A percentile compares a stretch with the other conserved stretches of the same genome.
phyloP scores from a whole-genome alignment of 2,113 vertebrate species.

The Austrofundulus limnaeus region DNA sequence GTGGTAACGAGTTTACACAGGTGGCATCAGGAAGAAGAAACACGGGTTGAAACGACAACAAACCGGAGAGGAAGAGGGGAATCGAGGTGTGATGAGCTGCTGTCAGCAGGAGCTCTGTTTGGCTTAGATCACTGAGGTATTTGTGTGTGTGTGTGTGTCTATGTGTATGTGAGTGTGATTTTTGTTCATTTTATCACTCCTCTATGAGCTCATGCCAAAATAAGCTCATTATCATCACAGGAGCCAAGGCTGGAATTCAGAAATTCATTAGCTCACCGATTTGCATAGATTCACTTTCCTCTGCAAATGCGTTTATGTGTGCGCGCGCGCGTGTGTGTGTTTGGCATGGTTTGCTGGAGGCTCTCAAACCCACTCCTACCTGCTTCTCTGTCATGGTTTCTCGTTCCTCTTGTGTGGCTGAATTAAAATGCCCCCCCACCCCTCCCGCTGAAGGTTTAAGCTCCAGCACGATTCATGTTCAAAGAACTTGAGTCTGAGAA shows the following conservation, averaged over 20 bases:
- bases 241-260: constrained; percentile 63
- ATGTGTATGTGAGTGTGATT: constrained; percentile 34
- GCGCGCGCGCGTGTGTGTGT: constrained; percentile 23
- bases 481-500: constrained; percentile 61
- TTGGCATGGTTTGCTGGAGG: constrained; percentile 50
- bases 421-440: constrained; percentile 58
- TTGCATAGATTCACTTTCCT: constrained; percentile 54
- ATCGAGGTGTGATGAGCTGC: constrained; percentile 54
- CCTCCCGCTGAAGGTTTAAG: constrained; percentile 58
- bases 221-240: constrained; percentile 74
- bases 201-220: constrained; percentile 69
- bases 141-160: constrained; percentile 5
- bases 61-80: constrained; percentile 22
- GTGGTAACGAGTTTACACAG: constrained; percentile 40
- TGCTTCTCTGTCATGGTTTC: constrained; percentile 57
- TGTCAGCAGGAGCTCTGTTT: constrained; percentile 60
- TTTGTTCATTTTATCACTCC: constrained; percentile 43
- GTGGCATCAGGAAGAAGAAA: constrained; percentile 11
- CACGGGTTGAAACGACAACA: constrained; percentile 17
- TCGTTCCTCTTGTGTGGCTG: constrained; percentile 50
- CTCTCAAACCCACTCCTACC: constrained; percentile 59
- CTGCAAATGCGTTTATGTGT: constrained; percentile 23
- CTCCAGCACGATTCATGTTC: constrained; percentile 59
- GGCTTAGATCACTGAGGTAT: constrained; percentile 35
- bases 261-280: constrained; percentile 70